Evolutionary conservation across 2,888 invertebrate species (phyloP).

Genomic region (Epistrophe eligans): DNA sequence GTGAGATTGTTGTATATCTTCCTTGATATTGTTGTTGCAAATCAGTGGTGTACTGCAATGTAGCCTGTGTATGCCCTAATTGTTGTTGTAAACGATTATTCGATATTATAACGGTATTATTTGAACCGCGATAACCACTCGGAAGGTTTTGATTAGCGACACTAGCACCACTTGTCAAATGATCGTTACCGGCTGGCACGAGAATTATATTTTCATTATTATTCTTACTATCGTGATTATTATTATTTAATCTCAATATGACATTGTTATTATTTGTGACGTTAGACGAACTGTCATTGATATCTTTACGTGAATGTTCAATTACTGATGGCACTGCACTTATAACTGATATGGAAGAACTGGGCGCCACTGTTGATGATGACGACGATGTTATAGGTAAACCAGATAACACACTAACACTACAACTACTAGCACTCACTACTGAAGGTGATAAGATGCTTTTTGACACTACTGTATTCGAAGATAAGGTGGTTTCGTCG

Average conservation of each 20-base stretch:
- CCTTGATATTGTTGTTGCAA: conserved; percentile 62
- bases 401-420: conserved; percentile 55
- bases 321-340: conserved; percentile 71
- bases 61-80: conserved; percentile 75
- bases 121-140: conserved; percentile 81
- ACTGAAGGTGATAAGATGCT: conserved; percentile 66
- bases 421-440: conserved; percentile 25
- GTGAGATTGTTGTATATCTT: conserved; percentile 63
- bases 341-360: conserved; percentile 64
- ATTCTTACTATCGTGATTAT: conserved; percentile 66
- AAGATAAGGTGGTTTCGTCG: conserved; percentile 47
- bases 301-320: conserved; percentile 72
- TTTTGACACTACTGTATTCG: conserved; percentile 64
- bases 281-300: conserved; percentile 60
- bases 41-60: conserved; percentile 47
- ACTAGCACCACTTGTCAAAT: conserved; percentile 35
- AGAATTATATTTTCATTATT: conserved; percentile 69
- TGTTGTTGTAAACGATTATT: conserved; percentile 78
- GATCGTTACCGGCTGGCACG: conserved; percentile 60
- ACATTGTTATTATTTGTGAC: conserved; percentile 54
- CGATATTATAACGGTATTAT: conserved; percentile 82
- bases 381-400: conserved; percentile 32
- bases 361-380: conserved; percentile 43
- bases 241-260: conserved; percentile 71
- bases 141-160: conserved; percentile 77